Base-by-base conservation (phyloP, 1,140 invertebrate species). In the Anastatus disparis region DNA sequence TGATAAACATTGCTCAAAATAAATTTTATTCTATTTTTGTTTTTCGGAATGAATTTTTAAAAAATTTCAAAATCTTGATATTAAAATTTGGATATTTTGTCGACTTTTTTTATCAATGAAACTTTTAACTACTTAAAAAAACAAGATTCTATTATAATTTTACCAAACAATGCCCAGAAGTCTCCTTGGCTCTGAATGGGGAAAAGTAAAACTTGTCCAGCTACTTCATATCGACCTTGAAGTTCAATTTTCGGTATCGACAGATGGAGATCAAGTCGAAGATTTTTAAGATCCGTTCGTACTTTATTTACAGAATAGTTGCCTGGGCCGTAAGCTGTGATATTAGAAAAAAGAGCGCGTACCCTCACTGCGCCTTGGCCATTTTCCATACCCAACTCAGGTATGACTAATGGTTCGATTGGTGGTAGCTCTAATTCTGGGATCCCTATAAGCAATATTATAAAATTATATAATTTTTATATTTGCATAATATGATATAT, bases 121-220 rank as follows among this genome's bases (percentile, higher is more conserved):
- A n/a, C n/a, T n/a, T n/a, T n/a, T n/a, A n/a, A n/a, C n/a, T n/a
- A n/a, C n/a, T n/a, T n/a, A n/a, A n/a, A n/a, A n/a, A n/a, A n/a
- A n/a, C n/a, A n/a, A n/a, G n/a, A n/a, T n/a, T n/a, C n/a, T n/a
- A n/a, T n/a, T n/a, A n/a, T n/a, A 12, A 22, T 79, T 88, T 90
- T 85, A 93, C 92, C 87, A 75, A 94, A 93, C 29, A 89, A 86
- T 2, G 92, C 91, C 91, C 91, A 92, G 79, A 94, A 94, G 70
- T 93, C 90, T 44, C 92, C 92, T 66, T 90, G 89, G 10, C 91
- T 92, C 59, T 92, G 86, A 8, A 94, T 91, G 0, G 92, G 92
- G 75, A 94, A 92, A 1, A 94, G 85, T 2, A 94, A 82, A 46
- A 94, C 91, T 72, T 93, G 91, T 17, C 92, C 92, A 3, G 87